Percentiles rank a stretch among this genome's conserved stretches.
phyloP scores from a whole-genome alignment of 2,888 invertebrate species.

The Atethmia centrago region DNA sequence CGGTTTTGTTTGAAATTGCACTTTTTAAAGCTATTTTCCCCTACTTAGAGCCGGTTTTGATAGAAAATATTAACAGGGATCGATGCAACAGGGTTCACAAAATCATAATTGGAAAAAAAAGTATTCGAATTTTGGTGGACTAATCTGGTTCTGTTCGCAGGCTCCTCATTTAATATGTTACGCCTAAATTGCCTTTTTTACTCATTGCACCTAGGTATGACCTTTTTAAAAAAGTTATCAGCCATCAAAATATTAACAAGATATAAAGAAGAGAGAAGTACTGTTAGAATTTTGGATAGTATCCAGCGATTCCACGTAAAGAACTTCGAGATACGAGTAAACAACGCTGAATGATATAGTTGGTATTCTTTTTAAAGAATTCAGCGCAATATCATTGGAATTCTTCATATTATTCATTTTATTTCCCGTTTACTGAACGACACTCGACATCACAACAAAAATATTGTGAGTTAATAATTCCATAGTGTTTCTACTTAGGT shows the following conservation, averaged over 20 bases:
- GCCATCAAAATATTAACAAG: neutral
- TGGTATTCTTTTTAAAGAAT: conserved; percentile 1
- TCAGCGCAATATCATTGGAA: conserved; percentile 5
- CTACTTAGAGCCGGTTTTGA: no score
- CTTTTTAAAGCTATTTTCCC: no score
- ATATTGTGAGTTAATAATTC: neutral
- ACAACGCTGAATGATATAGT: conserved; percentile 1
- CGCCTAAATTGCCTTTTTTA: neutral
- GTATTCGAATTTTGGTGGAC: no score
- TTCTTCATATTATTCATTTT: neutral
- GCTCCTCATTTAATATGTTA: neutral
- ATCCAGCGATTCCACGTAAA: conserved; percentile 24
- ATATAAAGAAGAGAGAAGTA: neutral
- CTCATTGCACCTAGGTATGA: neutral
- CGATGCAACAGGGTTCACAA: no score
- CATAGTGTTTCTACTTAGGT: neutral
- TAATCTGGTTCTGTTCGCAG: no score
- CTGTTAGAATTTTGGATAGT: conserved; percentile 9
- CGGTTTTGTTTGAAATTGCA: no score
- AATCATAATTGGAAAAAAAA: no score
- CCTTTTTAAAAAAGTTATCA: neutral
- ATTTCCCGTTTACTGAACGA: neutral
- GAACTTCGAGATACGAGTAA: neutral
- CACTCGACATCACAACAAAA: neutral
- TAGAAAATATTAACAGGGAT: no score